These are phyloP conservation scores for Phrynocephalus vlangalii DNA, from an alignment of 2,797 vertebrate genomes.

Conservation along the genomic window DNA sequence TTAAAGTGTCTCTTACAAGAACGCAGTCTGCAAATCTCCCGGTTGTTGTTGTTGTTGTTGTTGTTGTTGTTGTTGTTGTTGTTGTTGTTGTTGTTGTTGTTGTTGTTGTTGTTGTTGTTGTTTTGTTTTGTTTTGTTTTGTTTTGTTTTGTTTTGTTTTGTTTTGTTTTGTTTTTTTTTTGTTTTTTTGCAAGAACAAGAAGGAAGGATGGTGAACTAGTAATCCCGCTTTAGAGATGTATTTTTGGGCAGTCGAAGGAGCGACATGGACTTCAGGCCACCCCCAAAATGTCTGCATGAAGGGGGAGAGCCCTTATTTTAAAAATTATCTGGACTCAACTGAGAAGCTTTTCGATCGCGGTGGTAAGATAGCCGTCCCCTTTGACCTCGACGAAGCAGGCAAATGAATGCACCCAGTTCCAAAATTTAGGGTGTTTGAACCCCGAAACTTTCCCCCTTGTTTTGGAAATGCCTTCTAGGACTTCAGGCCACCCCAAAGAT, in stretches of 20 bases:
- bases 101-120: no score
- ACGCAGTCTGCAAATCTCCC: no score
- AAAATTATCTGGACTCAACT: not conserved
- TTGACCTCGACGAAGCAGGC: not conserved
- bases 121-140: no score
- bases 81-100: no score
- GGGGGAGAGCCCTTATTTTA: not conserved
- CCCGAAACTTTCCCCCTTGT: not conserved
- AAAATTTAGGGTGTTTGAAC: not conserved
- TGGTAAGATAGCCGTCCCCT: not conserved
- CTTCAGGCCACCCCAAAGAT: not conserved
- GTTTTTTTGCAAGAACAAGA: no score
- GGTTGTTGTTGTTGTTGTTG: no score
- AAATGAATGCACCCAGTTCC: not conserved
- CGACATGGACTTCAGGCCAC: not conserved
- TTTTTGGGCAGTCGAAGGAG: not conserved
- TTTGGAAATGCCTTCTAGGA: not conserved
- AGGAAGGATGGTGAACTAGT: not conserved
- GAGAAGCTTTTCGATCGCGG: no score
- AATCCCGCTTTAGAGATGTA: not conserved
- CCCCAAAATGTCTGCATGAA: no score
- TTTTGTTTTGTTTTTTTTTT: no score
- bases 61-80: no score
- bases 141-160: no score
- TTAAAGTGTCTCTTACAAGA: not conserved